Evolutionary conservation across 2,797 vertebrate genomes (phyloP), one percentile per base, ranked within the genome.

Genomic region (Sebastes cheni): DNA sequence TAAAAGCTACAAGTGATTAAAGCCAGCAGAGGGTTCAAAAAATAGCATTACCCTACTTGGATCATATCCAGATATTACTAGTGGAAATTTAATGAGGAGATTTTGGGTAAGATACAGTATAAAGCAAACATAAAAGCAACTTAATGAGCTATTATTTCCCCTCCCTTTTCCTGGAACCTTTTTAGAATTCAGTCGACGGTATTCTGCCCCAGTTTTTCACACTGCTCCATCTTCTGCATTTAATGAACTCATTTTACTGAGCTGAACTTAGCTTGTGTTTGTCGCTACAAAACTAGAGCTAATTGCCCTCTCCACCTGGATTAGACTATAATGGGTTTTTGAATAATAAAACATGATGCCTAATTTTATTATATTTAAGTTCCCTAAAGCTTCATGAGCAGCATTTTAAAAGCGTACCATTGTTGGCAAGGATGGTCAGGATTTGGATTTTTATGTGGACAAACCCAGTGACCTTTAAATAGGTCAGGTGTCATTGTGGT

Each of bases 41-140:
- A 70, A 39, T 9, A 23, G 22, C 65, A 36, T 81, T 13, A 72
- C 67, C 55, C 67, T 42, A 27, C 36, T 82, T 82, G 68, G 64
- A 80, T 86, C 39, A 71, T 7, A 75, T 67, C 56, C 82, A 86
- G 72, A 75, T 83, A 75, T 67, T 80, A 77, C 50, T 18, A 59
- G 46, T 68, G 30, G 27, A 71, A 83, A 81, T 85, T 60, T 64
- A 83, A 86, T 83, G 67, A 79, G 55, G 23, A 20, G 10, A 34
- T 68, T 80, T 56, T 14, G 54, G 46, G 54, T 71, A 12, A 42
- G 23, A 81, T 52, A 56, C 50, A 16, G 23, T 59, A 13, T 62
- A 52, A 88, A 80, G 69, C 56, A 79, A 73, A 81, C 84, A 66
- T 64, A 68, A 85, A 75, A 83, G 56, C 58, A 60, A 55, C 64